Conservation (phyloP, 1,140 invertebrate genomes). For the Brachionus rubens region DNA sequence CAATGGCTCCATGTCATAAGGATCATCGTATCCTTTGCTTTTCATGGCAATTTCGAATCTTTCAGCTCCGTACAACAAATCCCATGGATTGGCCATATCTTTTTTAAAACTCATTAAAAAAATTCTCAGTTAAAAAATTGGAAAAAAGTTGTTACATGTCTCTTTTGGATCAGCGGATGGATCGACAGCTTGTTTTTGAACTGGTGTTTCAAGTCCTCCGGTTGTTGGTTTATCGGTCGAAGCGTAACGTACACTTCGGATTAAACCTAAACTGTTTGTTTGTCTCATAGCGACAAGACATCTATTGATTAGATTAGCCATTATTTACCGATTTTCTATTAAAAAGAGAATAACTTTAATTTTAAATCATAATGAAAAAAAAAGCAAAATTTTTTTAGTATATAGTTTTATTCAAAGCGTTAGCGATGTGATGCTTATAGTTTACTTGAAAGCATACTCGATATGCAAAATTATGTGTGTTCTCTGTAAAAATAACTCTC, state of each 20-base stretch:
- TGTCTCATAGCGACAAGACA: conserved; percentile 9
- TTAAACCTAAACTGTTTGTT: background rate
- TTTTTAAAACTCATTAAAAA: background rate
- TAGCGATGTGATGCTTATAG: background rate
- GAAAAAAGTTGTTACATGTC: conserved; percentile 15
- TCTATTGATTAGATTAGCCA: conserved; percentile 30
- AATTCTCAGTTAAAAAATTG: background rate
- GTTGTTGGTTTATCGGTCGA: conserved; percentile 19
- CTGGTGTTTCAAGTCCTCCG: conserved; percentile 5
- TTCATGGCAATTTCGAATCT: conserved; percentile 47
- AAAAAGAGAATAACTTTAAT: background rate
- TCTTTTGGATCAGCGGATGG: conserved; percentile 45
- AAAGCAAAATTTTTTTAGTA: too few relatives aligned
- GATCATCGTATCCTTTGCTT: conserved; percentile 42
- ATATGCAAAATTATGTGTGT: too few relatives aligned
- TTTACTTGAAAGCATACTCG: background rate
- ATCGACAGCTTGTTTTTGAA: conserved; percentile 20
- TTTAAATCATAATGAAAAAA: too few relatives aligned
- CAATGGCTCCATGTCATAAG: conserved; percentile 32
- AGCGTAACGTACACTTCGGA: background rate
- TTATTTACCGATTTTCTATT: background rate
- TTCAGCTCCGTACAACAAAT: conserved; percentile 27
- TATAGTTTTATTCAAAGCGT: background rate
- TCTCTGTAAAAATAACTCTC: too few relatives aligned
- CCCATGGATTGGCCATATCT: conserved; percentile 42